Evolutionary conservation across 2,113 vertebrate genomes (phyloP).

Genomic region (Triplophysa rosa): DNA sequence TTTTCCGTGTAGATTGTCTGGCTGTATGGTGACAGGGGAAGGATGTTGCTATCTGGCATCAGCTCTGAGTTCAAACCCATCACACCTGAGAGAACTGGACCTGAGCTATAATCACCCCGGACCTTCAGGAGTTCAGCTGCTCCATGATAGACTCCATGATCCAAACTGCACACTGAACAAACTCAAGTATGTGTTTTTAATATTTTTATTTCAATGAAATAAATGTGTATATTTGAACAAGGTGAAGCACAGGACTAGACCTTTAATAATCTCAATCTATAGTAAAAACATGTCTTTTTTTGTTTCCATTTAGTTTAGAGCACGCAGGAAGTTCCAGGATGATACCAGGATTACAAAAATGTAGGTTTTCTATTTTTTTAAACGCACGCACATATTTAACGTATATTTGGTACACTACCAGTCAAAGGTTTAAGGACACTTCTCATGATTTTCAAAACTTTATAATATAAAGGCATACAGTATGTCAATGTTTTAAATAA

Average conservation of each 20-base stretch:
- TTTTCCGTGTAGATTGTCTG: neutral
- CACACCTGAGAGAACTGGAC: conserved; percentile 4
- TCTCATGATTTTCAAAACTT: too few species aligned
- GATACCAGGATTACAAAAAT: neutral
- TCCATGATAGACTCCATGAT: neutral
- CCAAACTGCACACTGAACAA: neutral
- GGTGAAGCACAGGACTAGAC: too few species aligned
- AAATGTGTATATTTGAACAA: neutral
- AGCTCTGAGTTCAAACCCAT: neutral
- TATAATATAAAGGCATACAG: too few species aligned
- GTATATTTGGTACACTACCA: too few species aligned
- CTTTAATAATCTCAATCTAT: too few species aligned
- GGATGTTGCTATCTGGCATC: neutral
- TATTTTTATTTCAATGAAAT: too few species aligned
- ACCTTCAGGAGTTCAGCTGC: neutral
- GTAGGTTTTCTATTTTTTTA: neutral
- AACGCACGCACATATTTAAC: neutral
- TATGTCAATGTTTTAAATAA: too few species aligned
- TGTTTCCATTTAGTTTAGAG: neutral
- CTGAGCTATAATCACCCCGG: conserved; percentile 18
- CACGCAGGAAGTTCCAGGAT: neutral
- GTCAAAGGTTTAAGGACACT: too few species aligned
- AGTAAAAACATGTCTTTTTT: too few species aligned
- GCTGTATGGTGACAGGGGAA: conserved; percentile 16
- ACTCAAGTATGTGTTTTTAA: neutral